Base-by-base conservation (phyloP, 92 coral and sea anemone genomes). In the Epizoanthus ramosus region DNA sequence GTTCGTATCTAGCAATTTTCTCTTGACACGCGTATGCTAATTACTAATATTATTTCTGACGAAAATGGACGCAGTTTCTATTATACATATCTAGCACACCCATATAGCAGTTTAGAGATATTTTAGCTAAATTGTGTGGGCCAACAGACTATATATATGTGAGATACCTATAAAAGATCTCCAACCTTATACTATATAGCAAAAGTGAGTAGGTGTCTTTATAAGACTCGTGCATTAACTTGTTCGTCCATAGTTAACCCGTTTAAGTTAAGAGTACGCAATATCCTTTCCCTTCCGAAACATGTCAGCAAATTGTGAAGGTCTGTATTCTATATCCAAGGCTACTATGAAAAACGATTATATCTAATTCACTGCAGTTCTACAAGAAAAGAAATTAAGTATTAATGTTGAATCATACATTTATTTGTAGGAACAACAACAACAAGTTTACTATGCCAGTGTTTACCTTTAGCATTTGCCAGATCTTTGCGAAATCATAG, bases 401-500 rank as follows among this genome's bases (percentile, higher is more conserved):
- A 33, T 73, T 59, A 5, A 85, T 68, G 57, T 85, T 3, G 8
- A 59, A 57, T 61, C 21, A 19, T 47, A 57, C 67, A 69, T 35
- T 57, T 85, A 68, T 69, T 71, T 77, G 60, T 31, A 60, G 83
- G 68, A 41, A 58, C 12, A 4, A 60, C 73, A 33, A 33, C 74
- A 85, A 68, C 81, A 79, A 79, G 9, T 57, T 39, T 80, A 37
- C 85, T 67, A 57, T 56, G 37, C 21, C 77, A 4, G 22, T 68
- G 82, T 61, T 77, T 77, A 45, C 71, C 6, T 59, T 77, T 33
- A 19, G 22, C 70, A 76, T 77, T 60, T 77, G 22, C 71, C 61
- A 66, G 67, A 80, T 66, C 56, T 80, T 66, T 73, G 21, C 17
- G 17, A 68, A 52, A 61, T 39, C 83, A 19, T 37, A 60, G 67